A percentile compares a stretch with the other conserved stretches of the same genome.
Conservation (phyloP, 2,888 invertebrate genomes). For the Acanthacorydalis orientalis region DNA sequence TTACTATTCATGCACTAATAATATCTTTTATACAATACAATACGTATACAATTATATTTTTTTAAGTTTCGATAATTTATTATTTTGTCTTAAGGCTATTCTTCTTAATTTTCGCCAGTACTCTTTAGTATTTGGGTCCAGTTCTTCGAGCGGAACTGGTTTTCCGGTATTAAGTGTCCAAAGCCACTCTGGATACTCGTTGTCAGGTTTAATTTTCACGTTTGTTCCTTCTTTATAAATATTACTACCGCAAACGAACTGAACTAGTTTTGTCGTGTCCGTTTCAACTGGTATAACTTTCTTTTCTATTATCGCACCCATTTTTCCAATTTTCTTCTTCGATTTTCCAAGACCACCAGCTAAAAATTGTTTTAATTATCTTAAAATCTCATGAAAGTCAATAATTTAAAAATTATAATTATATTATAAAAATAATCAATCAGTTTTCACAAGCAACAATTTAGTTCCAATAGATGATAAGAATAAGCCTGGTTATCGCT, state of each 20-base stretch:
- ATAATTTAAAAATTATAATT: too few species aligned
- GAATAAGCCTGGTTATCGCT: too few species aligned
- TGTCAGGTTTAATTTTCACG: slow-evolving; percentile 53
- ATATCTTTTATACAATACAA: too few species aligned
- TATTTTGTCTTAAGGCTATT: slow-evolving; percentile 44
- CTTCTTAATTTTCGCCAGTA: slow-evolving; percentile 68
- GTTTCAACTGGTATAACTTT: slow-evolving; percentile 67
- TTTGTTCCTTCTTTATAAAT: slow-evolving; percentile 66
- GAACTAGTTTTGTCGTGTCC: slow-evolving; percentile 58
- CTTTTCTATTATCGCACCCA: slow-evolving; percentile 47
- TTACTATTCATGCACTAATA: too few species aligned
- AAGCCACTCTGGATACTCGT: slow-evolving; percentile 85
- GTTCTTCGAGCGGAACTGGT: slow-evolving; percentile 46
- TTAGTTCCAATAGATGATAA: too few species aligned
- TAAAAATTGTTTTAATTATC: too few species aligned
- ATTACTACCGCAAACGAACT: slow-evolving; percentile 73
- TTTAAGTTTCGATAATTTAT: slow-evolving; percentile 38
- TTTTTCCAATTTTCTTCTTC: slow-evolving; percentile 42
- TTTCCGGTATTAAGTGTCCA: slow-evolving; percentile 57
- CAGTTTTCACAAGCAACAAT: too few species aligned
- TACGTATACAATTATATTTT: slow-evolving; percentile 31
- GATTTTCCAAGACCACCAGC: background rate
- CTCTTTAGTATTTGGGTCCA: slow-evolving; percentile 60
- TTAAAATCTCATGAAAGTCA: too few species aligned
- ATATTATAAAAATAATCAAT: too few species aligned